These are phyloP conservation scores for Tachuris rubrigastra DNA, from an alignment of 2,113 vertebrate genomes.

Conservation along the genomic window DNA sequence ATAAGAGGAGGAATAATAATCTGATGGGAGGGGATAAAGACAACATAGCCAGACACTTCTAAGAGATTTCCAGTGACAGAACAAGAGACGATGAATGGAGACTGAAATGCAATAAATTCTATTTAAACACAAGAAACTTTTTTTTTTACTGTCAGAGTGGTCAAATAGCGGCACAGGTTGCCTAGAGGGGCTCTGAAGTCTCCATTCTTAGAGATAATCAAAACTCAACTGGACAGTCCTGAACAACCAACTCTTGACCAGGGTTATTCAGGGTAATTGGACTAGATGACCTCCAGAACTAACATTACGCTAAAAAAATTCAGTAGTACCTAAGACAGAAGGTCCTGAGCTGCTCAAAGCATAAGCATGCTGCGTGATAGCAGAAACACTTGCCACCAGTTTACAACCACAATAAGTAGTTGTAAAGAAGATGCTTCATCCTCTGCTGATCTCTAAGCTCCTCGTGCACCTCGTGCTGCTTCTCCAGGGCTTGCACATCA, in stretches of 20 bases:
- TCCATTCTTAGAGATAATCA: background rate
- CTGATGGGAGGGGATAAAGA: background rate
- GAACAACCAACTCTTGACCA: background rate
- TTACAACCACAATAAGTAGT: background rate
- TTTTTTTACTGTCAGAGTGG: background rate
- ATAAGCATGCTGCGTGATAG: rapidly evolving
- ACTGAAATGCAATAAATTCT: background rate
- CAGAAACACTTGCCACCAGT: background rate
- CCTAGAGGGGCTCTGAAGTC: background rate
- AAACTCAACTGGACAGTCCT: background rate
- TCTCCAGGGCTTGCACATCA: background rate
- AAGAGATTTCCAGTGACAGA: background rate
- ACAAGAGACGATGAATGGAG: background rate
- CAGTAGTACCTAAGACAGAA: background rate
- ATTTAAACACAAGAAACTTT: background rate
- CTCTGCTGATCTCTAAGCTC: background rate
- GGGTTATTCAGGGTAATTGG: background rate
- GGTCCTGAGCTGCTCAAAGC: background rate
- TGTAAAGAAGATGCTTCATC: background rate
- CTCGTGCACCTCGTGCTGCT: background rate
- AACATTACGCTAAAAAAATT: background rate
- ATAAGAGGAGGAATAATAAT: background rate
- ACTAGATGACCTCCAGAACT: background rate
- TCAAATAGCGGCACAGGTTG: background rate
- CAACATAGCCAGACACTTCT: background rate